Base-by-base conservation (phyloP, 2,113 vertebrate genomes). In the Microcebus ravelobensis region DNA sequence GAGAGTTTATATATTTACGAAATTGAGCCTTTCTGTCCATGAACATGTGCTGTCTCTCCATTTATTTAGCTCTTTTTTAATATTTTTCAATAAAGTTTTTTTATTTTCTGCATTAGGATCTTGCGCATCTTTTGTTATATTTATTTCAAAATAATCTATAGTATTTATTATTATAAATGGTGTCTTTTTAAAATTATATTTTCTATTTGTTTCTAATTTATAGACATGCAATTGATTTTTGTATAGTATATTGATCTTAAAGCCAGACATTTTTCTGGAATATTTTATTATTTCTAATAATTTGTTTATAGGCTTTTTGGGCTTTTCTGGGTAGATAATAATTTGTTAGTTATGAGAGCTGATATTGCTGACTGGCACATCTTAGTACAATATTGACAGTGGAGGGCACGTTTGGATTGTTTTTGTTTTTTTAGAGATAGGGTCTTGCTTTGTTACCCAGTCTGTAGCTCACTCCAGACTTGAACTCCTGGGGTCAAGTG, bases 91-190 rank as follows among this genome's bases (percentile, higher is more conserved):
- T 74, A 39, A 63, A n/a, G 42, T 29, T 68, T 82, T 55, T 31
- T 10, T 39, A 11, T 59, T 61, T 61, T 61, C 17, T 23, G 31
- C 55, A 48, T 71, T 71, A 36, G 77, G 3, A 57, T 82, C 21
- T 76, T 70, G 36, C 14, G 45, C 50, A 83, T 36, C 39, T 73
- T 91, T 50, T 73, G 52, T 23, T 83, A 36, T 23, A 73, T 83
- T 83, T 91, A 91, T 71, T 71, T 67, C 36, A 83, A 61, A 91
- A 83, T 91, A 29, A 71, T 71, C 65, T 71, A 59, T 50, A 82
- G 52, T 36, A 31, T 91, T 91, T 20, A 7, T 48, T 83, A 36
- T 21, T 61, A 61, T 83, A 61, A 91, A 36, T 36, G 7, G 18
- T 36, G 6, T 73, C 2, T 59, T 61, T 91, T 91, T 2, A 82